phyloP scores from a whole-genome alignment of 2,888 invertebrate genomes.

The Venustoraphidia nigricollis region DNA sequence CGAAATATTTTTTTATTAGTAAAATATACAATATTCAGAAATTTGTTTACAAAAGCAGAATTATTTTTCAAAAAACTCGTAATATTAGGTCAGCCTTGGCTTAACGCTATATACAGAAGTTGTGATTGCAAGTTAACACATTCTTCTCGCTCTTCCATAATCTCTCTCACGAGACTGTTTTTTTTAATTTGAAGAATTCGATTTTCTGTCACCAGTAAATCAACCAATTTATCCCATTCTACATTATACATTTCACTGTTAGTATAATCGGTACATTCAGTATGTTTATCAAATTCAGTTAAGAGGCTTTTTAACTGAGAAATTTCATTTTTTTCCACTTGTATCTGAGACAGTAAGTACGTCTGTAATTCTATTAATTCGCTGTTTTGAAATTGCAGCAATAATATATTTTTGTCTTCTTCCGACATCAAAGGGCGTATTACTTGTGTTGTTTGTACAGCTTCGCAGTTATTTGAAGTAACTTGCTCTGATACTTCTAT shows the following conservation, averaged over 20 bases:
- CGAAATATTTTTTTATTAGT: no score
- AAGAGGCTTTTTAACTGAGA: slow-evolving; percentile 19
- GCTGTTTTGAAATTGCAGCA: slow-evolving; percentile 49
- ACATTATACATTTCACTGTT: slow-evolving; percentile 12
- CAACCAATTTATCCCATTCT: slow-evolving; percentile 23
- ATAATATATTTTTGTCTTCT: slow-evolving; percentile 37
- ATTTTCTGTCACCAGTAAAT: slow-evolving; percentile 25
- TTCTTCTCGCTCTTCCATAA: slow-evolving; percentile 27
- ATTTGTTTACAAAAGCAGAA: no score
- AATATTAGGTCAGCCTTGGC: slow-evolving; percentile 1
- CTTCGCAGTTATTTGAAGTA: slow-evolving; percentile 6
- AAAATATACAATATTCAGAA: no score
- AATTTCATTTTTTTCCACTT: slow-evolving; percentile 58
- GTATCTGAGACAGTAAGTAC: slow-evolving; percentile 50
- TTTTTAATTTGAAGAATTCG: slow-evolving; percentile 29
- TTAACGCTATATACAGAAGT: slow-evolving; percentile 5
- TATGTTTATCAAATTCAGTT: slow-evolving; percentile 5
- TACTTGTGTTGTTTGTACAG: slow-evolving; percentile 4
- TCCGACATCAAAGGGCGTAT: slow-evolving; percentile 33
- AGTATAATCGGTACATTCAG: slow-evolving; percentile 9
- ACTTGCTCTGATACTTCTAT: no score
- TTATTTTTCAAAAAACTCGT: no score
- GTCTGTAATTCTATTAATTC: slow-evolving; percentile 52
- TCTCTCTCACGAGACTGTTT: slow-evolving; percentile 26
- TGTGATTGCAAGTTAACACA: slow-evolving; percentile 25